These are phyloP conservation scores for Petaurus breviceps DNA, from an alignment of 2,113 vertebrate species.

Conservation along the genomic window DNA sequence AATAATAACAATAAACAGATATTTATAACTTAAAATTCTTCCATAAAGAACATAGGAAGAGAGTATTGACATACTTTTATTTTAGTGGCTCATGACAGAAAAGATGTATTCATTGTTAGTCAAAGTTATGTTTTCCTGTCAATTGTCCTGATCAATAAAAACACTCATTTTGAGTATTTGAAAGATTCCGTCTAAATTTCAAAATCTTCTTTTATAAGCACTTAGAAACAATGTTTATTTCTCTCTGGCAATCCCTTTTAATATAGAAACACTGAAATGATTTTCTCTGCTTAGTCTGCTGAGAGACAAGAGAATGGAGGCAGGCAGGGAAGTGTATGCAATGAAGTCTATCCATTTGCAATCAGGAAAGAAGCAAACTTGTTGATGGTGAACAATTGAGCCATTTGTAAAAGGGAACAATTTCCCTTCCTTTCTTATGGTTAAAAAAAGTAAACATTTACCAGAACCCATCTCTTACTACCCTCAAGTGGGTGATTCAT, in stretches of 20 bases:
- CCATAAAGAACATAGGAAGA: neutral
- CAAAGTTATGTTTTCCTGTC: neutral
- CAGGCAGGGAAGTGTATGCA: neutral
- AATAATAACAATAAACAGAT: neutral
- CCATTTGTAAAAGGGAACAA: neutral
- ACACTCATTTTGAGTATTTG: slow-evolving; percentile 21
- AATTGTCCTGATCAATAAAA: neutral
- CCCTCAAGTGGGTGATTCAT: slow-evolving; percentile 3
- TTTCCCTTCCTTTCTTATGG: neutral
- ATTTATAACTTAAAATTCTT: neutral
- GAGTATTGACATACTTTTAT: neutral
- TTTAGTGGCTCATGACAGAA: neutral
- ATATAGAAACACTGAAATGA: neutral
- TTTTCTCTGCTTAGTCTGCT: neutral
- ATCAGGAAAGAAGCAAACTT: neutral
- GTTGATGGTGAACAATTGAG: neutral
- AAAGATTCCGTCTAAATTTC: neutral
- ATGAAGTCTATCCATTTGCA: neutral
- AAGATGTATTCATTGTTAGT: neutral
- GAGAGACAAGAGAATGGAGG: neutral
- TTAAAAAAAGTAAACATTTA: slow-evolving; percentile 11
- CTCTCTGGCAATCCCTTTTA: neutral
- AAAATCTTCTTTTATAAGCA: neutral
- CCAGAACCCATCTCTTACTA: slow-evolving; percentile 21
- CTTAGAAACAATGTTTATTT: slow-evolving; percentile 8